phyloP scores from a whole-genome alignment of 2,113 vertebrate species.

The Muntiacus reevesi region DNA sequence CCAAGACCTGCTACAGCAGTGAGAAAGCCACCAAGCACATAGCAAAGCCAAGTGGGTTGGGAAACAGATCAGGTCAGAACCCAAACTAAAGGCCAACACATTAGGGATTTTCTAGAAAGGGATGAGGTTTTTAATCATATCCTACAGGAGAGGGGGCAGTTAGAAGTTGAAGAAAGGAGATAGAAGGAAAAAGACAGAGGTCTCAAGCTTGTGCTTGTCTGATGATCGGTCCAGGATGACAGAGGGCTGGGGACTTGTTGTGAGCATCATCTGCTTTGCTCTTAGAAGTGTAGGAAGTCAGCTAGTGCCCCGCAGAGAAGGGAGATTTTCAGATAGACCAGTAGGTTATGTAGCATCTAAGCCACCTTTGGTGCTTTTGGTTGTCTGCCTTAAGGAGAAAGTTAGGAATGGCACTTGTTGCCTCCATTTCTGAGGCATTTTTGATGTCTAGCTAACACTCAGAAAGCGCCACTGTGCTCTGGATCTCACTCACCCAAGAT shows the following conservation, averaged over 20 bases:
- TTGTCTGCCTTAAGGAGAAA: conserved; percentile 63
- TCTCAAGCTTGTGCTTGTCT: not conserved
- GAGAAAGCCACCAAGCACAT: not conserved
- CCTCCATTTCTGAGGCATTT: conserved; percentile 66
- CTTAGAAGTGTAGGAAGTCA: conserved; percentile 21
- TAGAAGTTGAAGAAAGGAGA: not conserved
- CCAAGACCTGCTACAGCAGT: not conserved
- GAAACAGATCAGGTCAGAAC: not conserved
- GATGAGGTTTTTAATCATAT: not conserved
- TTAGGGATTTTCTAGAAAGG: not conserved
- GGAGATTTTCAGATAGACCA: conserved; percentile 46
- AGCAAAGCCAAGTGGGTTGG: not conserved
- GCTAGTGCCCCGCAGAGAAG: not conserved
- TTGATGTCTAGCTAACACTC: conserved; percentile 70
- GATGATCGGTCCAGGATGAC: not conserved
- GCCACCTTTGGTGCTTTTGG: not conserved
- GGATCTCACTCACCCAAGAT: conserved; percentile 62
- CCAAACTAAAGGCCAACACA: not conserved
- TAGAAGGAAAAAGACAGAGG: fast-evolving
- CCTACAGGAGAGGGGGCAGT: not conserved
- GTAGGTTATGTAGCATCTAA: not conserved
- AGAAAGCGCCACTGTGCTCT: not conserved
- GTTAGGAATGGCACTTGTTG: conserved; percentile 18
- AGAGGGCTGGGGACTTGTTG: not conserved
- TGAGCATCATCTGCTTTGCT: conserved; percentile 29